Evolutionary conservation across 2,888 invertebrate genomes (phyloP).

Genomic region (Aradus depressus): DNA sequence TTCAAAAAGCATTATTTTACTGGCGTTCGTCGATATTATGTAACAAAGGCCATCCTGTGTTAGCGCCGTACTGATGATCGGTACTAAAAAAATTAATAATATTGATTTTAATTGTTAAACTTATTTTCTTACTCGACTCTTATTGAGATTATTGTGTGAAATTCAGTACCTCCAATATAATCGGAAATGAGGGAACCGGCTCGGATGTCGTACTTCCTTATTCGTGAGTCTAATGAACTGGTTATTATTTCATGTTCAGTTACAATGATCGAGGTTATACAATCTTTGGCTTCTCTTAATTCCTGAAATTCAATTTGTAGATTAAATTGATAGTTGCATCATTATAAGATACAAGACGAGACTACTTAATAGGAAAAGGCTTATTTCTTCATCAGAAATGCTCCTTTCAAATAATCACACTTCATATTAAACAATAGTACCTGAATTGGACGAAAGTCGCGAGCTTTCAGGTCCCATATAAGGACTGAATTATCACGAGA

Average conservation of each 20-base stretch:
- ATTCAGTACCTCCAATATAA: conserved; percentile 61
- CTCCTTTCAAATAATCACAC: neutral
- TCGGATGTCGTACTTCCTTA: conserved; percentile 83
- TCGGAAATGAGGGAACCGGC: conserved; percentile 73
- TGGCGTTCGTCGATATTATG: conserved; percentile 74
- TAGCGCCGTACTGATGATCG: conserved; percentile 71
- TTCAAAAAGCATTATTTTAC: conserved; percentile 73
- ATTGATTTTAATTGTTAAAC: conserved; percentile 1
- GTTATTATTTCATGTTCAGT: conserved; percentile 83
- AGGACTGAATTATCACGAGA: conserved; percentile 86
- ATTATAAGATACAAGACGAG: too few relatives aligned
- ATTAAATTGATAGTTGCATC: too few relatives aligned
- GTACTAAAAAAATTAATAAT: conserved; percentile 42
- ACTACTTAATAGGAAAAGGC: too few relatives aligned
- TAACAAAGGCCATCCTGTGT: conserved; percentile 90
- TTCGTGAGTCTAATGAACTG: conserved; percentile 77
- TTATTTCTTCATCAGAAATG: too few relatives aligned
- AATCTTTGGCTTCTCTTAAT: conserved; percentile 88
- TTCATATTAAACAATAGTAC: conserved; percentile 32
- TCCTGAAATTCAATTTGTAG: too few relatives aligned
- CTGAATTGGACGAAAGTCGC: conserved; percentile 62
- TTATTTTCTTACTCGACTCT: neutral
- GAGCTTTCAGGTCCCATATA: conserved; percentile 75
- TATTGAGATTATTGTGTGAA: conserved; percentile 1
- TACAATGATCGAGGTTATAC: conserved; percentile 64